A percentile compares a stretch with the other conserved stretches of the same genome.
Evolutionary conservation across 2,113 vertebrate genomes (phyloP).

Genomic region (Boulengeromyrus knoepffleri): DNA sequence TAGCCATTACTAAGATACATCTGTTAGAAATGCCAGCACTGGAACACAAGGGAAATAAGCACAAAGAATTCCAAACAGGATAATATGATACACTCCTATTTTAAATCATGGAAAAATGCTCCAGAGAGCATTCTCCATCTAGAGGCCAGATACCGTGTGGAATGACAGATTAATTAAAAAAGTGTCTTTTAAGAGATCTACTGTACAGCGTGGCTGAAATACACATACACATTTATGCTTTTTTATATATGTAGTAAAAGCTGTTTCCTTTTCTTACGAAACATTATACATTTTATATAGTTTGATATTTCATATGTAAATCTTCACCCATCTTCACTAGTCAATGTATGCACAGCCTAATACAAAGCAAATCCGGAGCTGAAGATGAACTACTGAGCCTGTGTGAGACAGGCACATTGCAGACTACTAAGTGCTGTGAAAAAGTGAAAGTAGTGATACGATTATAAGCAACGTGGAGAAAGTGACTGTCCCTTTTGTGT

Average conservation of each 20-base stretch:
- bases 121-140: conserved; percentile 7
- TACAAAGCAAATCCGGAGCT: neutral
- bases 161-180: conserved; percentile 20
- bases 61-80: conserved; percentile 14
- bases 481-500: neutral
- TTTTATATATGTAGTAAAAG: neutral
- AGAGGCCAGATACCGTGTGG: neutral
- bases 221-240: neutral
- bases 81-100: conserved; percentile 14
- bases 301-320: neutral
- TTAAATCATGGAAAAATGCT: conserved; percentile 14
- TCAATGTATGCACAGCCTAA: neutral
- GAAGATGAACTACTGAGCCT: neutral
- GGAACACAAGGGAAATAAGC: conserved; percentile 17
- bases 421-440: neutral
- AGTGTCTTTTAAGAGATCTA: neutral
- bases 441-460: neutral
- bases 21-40: conserved; percentile 10
- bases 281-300: neutral
- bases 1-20: conserved; percentile 15
- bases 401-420: neutral
- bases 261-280: neutral
- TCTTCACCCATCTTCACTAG: neutral
- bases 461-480: neutral
- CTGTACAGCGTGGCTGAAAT: neutral